Base-by-base conservation (phyloP, 2,888 invertebrate genomes). In the Pachycephus smyrnensis region DNA sequence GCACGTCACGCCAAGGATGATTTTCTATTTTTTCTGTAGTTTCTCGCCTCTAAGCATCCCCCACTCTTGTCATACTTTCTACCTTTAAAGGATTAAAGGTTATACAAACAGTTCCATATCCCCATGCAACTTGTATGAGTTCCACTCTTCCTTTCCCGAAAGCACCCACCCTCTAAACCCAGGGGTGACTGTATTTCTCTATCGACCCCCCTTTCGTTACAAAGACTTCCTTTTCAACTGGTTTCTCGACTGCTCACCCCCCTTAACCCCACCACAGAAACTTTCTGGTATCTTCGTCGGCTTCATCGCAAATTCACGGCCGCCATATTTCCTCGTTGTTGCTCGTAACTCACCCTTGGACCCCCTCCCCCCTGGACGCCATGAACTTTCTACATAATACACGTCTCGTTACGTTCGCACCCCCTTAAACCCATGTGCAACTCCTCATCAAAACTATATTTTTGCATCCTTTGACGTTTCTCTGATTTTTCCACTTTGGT, bases 401-500 rank as follows among this genome's bases (percentile, higher is more conserved):
- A 86, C 80, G 83, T 81, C 83, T 85, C 85, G 84, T 86, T 85
- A 84, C 80, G 78, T 75, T 76, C 69, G 31, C 73, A 35, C n/a
- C 37, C 35, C 79, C 69, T 77, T 80, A 77, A 78, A 40, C 73
- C 75, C 15, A 40, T 4, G 23, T 23, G 55, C 55, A 9, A 55
- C 6, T 1, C 23, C 9, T n/a, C 23, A 55, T 55, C 2, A 23
- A 55, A 55, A 23, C 55, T 9, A 55, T 23, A 23, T 23, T 23
- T 40, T 1, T 6, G 6, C 6, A 23, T 15, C 40, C 55, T 55
- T 55, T 55, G 55, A 23, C 9, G 1, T 23, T 2, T 23, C 23
- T 2, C 23, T 15, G 55, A 55, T 9, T 55, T 15, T 15, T 15
- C 0, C 9, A 55, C 40, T 9, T 0, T 6, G 2, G 23, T 2